phyloP scores from a whole-genome alignment of 2,888 invertebrate species.

The Campoletis raptor region DNA sequence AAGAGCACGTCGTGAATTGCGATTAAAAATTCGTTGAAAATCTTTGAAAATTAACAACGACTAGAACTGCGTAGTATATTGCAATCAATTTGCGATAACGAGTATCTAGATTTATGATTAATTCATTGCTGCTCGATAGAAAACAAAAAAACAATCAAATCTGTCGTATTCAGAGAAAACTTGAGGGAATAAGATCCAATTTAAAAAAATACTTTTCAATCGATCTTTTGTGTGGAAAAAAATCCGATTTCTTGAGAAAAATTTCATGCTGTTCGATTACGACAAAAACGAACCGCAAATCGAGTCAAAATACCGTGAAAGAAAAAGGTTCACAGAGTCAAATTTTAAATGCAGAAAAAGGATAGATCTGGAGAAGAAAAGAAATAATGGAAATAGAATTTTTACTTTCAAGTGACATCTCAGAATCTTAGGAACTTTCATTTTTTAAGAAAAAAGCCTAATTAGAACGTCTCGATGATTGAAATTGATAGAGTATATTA shows the following conservation, averaged over 20 bases:
- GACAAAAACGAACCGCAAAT: background rate
- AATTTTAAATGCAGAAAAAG: background rate
- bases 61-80: conserved; percentile 26
- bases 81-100: conserved; percentile 34
- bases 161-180: background rate
- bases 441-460: background rate
- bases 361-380: background rate
- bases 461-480: background rate
- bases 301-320: background rate
- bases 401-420: background rate
- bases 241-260: background rate
- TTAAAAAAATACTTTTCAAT: background rate
- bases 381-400: background rate
- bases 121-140: background rate
- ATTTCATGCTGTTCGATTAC: background rate
- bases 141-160: background rate
- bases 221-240: background rate
- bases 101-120: conserved; percentile 13
- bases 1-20: background rate
- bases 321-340: background rate
- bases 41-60: background rate
- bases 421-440: background rate
- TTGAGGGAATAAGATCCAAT: background rate
- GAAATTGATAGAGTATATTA: background rate
- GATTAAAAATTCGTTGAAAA: background rate